phyloP scores from a whole-genome alignment of 2,888 invertebrate genomes.

The Chalcosyrphus nemorum region DNA sequence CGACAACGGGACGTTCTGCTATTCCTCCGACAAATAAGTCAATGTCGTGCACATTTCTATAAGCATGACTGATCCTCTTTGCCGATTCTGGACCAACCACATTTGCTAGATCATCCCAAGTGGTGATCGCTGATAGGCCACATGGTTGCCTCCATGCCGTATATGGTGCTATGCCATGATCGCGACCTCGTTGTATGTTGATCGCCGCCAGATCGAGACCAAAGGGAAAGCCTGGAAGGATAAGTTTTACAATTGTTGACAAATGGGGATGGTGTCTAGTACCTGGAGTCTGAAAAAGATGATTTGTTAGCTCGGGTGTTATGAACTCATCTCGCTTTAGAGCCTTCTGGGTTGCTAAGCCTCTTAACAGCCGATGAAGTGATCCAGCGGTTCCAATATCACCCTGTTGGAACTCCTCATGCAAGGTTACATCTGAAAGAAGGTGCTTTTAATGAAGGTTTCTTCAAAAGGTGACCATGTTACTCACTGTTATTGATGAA shows the following conservation, averaged over 20 bases:
- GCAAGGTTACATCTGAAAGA: conserved; percentile 88
- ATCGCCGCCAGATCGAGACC: conserved; percentile 94
- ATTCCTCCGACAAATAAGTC: conserved; percentile 93
- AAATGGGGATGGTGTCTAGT: background rate
- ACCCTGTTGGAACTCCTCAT: conserved; percentile 88
- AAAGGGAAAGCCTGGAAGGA: conserved; percentile 84
- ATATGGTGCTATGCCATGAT: conserved; percentile 93
- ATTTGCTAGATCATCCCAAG: conserved; percentile 88
- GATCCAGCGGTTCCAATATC: conserved; percentile 91
- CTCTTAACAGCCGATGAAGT: conserved; percentile 89
- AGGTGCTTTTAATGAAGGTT: background rate
- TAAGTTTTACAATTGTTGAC: background rate
- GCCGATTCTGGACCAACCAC: conserved; percentile 86
- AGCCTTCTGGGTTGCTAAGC: conserved; percentile 89
- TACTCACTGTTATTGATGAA: conserved; percentile 88
- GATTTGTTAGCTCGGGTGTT: conserved; percentile 90
- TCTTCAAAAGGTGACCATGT: background rate
- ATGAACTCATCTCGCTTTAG: conserved; percentile 92
- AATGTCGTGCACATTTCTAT: conserved; percentile 90
- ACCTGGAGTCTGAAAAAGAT: conserved; percentile 89
- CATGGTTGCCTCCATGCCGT: conserved; percentile 91
- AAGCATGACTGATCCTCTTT: conserved; percentile 85
- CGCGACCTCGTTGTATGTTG: conserved; percentile 93
- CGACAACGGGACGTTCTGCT: conserved; percentile 89
- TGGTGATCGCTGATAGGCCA: conserved; percentile 86